phyloP scores from a whole-genome alignment of 2,113 vertebrate genomes.

The Gracilinanus agilis region DNA sequence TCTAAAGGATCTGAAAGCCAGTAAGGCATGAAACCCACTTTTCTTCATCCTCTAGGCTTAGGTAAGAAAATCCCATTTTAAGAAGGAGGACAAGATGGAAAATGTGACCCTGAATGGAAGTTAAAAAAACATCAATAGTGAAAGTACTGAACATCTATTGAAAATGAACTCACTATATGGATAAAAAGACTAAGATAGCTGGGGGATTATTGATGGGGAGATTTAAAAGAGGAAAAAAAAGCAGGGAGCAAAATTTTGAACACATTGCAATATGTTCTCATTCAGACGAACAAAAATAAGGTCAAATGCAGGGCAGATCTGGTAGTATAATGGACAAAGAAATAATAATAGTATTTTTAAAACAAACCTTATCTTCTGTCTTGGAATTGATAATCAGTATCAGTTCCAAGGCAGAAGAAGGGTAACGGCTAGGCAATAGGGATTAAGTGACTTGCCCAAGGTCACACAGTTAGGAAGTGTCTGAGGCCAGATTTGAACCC shows the following conservation, averaged over 20 bases:
- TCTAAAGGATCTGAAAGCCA: not conserved
- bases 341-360: not conserved
- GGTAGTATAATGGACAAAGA: not conserved
- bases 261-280: not conserved
- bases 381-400: no score
- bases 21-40: not conserved
- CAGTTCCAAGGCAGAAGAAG: no score
- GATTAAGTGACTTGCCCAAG: no score
- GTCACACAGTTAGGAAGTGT: no score
- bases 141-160: conserved; percentile 66
- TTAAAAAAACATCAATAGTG: conserved; percentile 44
- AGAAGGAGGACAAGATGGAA: not conserved
- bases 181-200: conserved; percentile 34
- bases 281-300: not conserved
- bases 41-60: not conserved
- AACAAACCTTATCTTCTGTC: no score
- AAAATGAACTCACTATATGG: conserved; percentile 20
- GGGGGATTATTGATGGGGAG: conserved; percentile 56
- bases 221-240: not conserved
- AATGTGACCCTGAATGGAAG: not conserved
- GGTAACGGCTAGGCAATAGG: no score
- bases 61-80: not conserved
- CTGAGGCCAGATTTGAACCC: no score
- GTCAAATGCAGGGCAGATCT: no score
- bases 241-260: conserved; percentile 14